These are phyloP conservation scores for Tetraneura akinire DNA, from an alignment of 1,140 invertebrate species.

Conservation along the genomic window DNA sequence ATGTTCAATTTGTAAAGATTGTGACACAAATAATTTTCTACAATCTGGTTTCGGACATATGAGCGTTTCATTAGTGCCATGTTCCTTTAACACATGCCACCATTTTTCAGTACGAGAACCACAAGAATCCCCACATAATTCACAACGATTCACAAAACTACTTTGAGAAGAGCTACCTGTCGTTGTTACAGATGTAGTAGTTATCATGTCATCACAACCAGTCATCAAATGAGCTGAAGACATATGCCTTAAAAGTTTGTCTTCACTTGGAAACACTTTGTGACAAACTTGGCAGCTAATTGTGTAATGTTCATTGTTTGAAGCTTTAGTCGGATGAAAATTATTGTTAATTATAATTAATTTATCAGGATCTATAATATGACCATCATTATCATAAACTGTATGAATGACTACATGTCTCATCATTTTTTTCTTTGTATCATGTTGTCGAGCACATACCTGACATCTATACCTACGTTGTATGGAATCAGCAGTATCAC, in stretches of 20 bases:
- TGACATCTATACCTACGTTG: conserved; percentile 59
- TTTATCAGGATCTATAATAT: conserved; percentile 61
- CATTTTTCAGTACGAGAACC: conserved; percentile 63
- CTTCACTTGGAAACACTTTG: conserved; percentile 62
- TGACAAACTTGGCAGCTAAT: conserved; percentile 61
- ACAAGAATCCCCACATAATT: conserved; percentile 62
- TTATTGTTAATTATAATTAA: conserved; percentile 62
- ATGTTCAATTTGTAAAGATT: conserved; percentile 61
- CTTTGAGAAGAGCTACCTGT: conserved; percentile 52
- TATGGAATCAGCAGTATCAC: conserved; percentile 53
- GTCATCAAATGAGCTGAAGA: conserved; percentile 59
- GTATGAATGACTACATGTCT: conserved; percentile 65
- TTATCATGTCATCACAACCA: conserved; percentile 44
- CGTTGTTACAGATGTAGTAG: conserved; percentile 9
- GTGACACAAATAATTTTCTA: conserved; percentile 62
- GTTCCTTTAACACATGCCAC: conserved; percentile 61
- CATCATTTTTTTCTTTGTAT: conserved; percentile 64
- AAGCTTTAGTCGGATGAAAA: conserved; percentile 46
- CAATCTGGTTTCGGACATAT: conserved; percentile 61
- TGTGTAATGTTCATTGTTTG: conserved; percentile 42
- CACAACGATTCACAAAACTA: conserved; percentile 62
- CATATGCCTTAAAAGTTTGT: conserved; percentile 62
- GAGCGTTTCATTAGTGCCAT: conserved; percentile 60
- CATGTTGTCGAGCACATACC: conserved; percentile 66
- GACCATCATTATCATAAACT: conserved; percentile 58